Percentiles rank a stretch among this genome's conserved stretches.
Conservation (phyloP, 2,888 invertebrate species). For the Helleia helle region DNA sequence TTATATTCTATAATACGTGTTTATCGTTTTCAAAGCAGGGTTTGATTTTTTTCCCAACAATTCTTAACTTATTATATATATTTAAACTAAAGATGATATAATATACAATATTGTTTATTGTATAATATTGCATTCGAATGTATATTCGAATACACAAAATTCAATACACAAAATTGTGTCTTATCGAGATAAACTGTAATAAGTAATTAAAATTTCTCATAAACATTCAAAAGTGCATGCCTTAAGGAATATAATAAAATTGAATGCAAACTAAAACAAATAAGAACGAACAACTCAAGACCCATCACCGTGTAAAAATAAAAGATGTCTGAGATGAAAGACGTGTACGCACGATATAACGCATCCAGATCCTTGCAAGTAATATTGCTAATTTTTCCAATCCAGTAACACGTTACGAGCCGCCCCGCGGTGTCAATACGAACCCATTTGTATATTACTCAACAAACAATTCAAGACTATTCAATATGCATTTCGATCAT, state of each 20-base stretch:
- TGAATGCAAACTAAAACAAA: not conserved
- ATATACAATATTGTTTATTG: no score
- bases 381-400: slow-evolving; percentile 19
- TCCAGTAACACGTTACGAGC: slow-evolving; percentile 32
- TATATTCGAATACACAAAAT: no score
- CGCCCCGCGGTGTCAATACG: slow-evolving; percentile 56
- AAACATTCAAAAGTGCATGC: not conserved
- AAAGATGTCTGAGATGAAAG: slow-evolving; percentile 4
- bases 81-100: no score
- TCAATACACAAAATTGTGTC: no score
- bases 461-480: slow-evolving; percentile 57
- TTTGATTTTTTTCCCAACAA: no score
- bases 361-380: slow-evolving; percentile 14
- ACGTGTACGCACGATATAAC: slow-evolving; percentile 8
- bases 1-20: no score
- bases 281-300: not conserved
- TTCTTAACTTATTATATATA: no score
- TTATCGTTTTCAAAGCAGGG: no score
- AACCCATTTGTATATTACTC: slow-evolving; percentile 60
- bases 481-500: slow-evolving; percentile 56
- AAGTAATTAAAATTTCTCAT: no score
- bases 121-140: no score
- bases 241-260: not conserved
- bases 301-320: slow-evolving; percentile 7
- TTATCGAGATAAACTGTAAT: no score